Base-by-base conservation (phyloP, 92 coral and sea anemone genomes). In the Palythoa caribaeorum region DNA sequence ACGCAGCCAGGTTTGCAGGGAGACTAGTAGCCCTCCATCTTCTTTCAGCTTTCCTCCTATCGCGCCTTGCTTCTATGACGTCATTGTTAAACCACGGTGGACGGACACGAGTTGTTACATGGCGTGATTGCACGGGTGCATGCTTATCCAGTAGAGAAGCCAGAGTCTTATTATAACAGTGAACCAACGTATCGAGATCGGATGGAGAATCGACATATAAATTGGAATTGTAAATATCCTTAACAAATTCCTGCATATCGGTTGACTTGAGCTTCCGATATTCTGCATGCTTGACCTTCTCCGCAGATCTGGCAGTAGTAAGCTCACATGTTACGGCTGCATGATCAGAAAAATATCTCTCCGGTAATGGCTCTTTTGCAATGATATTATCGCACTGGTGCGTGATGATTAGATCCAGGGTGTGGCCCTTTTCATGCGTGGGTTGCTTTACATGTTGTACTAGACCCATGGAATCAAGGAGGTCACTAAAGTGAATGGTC, bases 21-120 rank as follows among this genome's bases (percentile, higher is more conserved):
- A n/a, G 77, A 38, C 85, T 52, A 68, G 37, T 68, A 68, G 48
- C 47, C 75, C 75, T 71, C 7, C 75, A 71, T 66, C 84, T n/a
- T 53, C 92, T 76, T 83, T 88, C 91, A 59, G 91, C 94, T 83
- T 76, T 91, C 40, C 94, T 83, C 47, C 85, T 91, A 3, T 88
- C 91, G 0, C 76, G 88, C 70, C 52, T 90, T 6, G 93, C 90
- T 19, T 90, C 21, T 53, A 48, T 87, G 69, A 87, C 79, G 44
- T 83, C 87, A 2, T 88, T 81, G 48, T 88, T 92, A 39, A 92
- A 89, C 94, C 92, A 85, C 3, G 90, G 92, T 40, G 90, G 65
- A 16, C 84, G 70, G 21, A 40, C n/a, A 12, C 71, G 87, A 85
- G 84, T 62, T 3, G 80, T 75, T 38, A 85, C 54, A 20, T 85